Conservation (phyloP, 2,113 vertebrate species). For the Labrus mixtus region DNA sequence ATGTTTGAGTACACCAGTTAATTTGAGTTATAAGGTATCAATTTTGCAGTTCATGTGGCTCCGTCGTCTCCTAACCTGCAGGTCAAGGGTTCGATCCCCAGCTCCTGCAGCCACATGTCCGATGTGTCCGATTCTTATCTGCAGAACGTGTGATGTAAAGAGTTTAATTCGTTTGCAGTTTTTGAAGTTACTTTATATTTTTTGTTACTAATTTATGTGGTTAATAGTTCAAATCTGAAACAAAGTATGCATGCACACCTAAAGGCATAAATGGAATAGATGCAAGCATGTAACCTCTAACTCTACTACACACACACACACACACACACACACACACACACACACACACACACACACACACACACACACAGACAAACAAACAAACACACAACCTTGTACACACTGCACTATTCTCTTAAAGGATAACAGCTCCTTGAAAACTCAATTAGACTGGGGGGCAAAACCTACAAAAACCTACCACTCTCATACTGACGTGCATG, state of each 20-base stretch:
- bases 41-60: too few relatives aligned
- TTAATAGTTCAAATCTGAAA: too few relatives aligned
- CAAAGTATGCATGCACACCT: too few relatives aligned
- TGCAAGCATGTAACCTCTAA: slow-evolving; percentile 8
- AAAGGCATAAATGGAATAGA: not conserved
- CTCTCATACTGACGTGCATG: slow-evolving; percentile 22
- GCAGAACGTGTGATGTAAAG: too few relatives aligned
- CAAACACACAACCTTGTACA: slow-evolving; percentile 14
- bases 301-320: not conserved
- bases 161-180: not conserved
- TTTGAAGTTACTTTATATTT: too few relatives aligned
- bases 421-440: slow-evolving; percentile 77
- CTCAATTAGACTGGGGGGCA: slow-evolving; percentile 76
- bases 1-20: too few relatives aligned
- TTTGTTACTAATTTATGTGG: too few relatives aligned
- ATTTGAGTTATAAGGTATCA: too few relatives aligned
- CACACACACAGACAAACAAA: slow-evolving; percentile 19
- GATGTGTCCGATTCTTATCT: too few relatives aligned
- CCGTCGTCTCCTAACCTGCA: too few relatives aligned
- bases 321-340: not conserved
- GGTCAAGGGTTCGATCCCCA: too few relatives aligned
- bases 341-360: slow-evolving; percentile 17
- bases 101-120: too few relatives aligned
- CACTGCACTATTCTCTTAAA: slow-evolving; percentile 61
- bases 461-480: slow-evolving; percentile 52